phyloP scores from a whole-genome alignment of 2,797 vertebrate species.

The Macrochelys suwanniensis region DNA sequence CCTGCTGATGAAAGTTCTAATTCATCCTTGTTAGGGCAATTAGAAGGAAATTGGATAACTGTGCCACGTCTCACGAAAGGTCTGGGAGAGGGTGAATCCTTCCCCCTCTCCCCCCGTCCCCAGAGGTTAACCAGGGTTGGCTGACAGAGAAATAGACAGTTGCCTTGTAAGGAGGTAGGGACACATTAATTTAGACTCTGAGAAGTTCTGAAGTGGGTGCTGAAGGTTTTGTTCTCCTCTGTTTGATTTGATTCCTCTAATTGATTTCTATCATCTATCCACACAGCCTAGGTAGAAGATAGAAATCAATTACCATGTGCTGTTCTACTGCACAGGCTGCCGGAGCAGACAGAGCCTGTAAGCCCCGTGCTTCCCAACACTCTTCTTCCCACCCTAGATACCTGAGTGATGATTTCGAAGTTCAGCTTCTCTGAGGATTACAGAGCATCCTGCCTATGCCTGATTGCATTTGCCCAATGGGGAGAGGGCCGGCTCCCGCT shows the following conservation, averaged over 20 bases:
- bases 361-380: neutral
- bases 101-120: conserved; percentile 46
- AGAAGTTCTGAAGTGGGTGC: conserved; percentile 56
- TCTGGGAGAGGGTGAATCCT: conserved; percentile 59
- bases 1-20: conserved; percentile 83
- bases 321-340: neutral
- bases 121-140: conserved; percentile 70
- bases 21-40: conserved; percentile 87
- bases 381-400: conserved; percentile 44
- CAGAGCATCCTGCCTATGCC: neutral
- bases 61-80: conserved; percentile 74
- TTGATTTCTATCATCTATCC: neutral
- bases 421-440: neutral
- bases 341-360: neutral
- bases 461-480: neutral
- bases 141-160: conserved; percentile 59
- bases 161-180: conserved; percentile 54
- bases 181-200: conserved; percentile 60
- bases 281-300: neutral
- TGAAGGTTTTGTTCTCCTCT: neutral
- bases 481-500: neutral
- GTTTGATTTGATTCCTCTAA: neutral
- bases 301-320: conserved; percentile 47
- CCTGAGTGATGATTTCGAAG: neutral
- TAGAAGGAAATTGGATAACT: conserved; percentile 83